Conservation (phyloP, 2,888 invertebrate genomes). For the Polyommatus icarus region DNA sequence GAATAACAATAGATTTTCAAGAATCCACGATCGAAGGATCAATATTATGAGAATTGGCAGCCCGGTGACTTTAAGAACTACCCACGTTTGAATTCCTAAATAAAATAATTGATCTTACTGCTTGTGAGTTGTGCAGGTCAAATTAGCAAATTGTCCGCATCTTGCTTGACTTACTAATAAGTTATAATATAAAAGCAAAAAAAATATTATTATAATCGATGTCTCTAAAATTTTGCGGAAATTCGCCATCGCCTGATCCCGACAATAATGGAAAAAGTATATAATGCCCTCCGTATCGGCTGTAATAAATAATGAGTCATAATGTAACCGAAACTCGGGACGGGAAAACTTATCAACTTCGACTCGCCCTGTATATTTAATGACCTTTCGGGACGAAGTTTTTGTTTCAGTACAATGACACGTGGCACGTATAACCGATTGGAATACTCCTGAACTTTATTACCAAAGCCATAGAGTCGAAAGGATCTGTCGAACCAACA, state of each 20-base stretch:
- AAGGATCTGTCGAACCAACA: not conserved
- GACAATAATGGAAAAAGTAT: not conserved
- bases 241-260: not conserved
- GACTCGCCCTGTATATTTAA: conserved; percentile 55
- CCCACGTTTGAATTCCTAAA: too few species aligned
- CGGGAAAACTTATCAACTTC: conserved; percentile 31
- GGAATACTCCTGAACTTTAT: not conserved
- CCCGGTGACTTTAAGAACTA: too few species aligned
- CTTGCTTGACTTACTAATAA: too few species aligned
- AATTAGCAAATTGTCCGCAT: too few species aligned
- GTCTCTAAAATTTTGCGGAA: not conserved
- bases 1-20: too few species aligned
- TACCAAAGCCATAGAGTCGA: not conserved
- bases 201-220: not conserved
- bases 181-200: not conserved
- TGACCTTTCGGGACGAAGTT: conserved; percentile 48
- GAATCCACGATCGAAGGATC: too few species aligned
- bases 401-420: conserved; percentile 36
- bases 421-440: not conserved
- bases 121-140: too few species aligned
- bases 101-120: too few species aligned
- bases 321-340: conserved; percentile 26
- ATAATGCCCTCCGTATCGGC: conserved; percentile 29
- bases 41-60: too few species aligned
- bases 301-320: conserved; percentile 33